Evolutionary conservation across 2,113 vertebrate genomes (phyloP), one percentile per base, ranked within the genome.

Genomic region (Nothoprocta pentlandii): DNA sequence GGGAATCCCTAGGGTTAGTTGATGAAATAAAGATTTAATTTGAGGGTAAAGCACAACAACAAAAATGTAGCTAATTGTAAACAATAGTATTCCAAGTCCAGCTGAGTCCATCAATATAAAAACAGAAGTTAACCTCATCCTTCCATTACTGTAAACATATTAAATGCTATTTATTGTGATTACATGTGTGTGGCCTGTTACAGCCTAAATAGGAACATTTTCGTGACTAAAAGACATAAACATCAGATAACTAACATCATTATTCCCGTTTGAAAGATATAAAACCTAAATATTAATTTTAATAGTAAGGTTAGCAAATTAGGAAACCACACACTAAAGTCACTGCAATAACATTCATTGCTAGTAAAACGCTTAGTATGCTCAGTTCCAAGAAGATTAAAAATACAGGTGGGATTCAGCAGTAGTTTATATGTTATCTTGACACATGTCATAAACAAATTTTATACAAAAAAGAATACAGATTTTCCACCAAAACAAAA

Each of bases 141-240:
- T 98, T 98, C 97, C 94, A 61, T 95, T 98, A 98, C 98, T 98
- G 97, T 99, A 99, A 99, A 99, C 98, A 99, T 95, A 98, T 97
- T 97, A 97, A 97, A 98, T 95, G 98, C 98, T 99, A 99, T 99
- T 99, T 98, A 98, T 98, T 98, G 97, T 98, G 98, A 98, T 98
- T 98, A 96, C 96, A 97, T 98, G 98, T 98, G 98, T 97, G 97
- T 98, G 98, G 98, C 97, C 98, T 93, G 64, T 97, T 94, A 95
- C 86, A 98, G 98, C 96, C 98, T 97, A 97, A 96, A 96, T 93
- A 97, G 97, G 98, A 97, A 97, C 94, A 87, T 97, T 98, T 98
- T 98, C 98, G 97, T 99, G 98, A 98, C 98, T 98, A 88, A 96
- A 98, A 96, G 96, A 98, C 95, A 96, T 97, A 98, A 98, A 98